phyloP scores from a whole-genome alignment of 2,888 invertebrate genomes.

The Pecten maximus region DNA sequence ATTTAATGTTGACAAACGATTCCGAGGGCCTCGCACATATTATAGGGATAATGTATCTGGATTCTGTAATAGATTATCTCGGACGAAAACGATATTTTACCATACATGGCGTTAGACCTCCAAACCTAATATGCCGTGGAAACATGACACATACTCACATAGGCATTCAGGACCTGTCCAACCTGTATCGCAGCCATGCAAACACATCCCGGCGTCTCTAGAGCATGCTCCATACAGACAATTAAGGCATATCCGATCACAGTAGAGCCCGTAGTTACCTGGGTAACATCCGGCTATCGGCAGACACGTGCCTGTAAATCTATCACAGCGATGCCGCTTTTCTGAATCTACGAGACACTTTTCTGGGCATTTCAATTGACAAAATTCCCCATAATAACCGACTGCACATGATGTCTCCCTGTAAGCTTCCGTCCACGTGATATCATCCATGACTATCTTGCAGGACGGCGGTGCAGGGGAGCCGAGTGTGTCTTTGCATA shows the following conservation, averaged over 20 bases:
- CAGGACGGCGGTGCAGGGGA: background rate
- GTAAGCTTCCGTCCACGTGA: constrained; percentile 21
- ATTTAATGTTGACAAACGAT: background rate
- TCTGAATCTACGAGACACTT: background rate
- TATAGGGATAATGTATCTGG: no score
- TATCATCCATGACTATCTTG: background rate
- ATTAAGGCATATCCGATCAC: constrained; percentile 22
- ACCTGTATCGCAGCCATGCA: background rate
- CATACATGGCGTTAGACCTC: no score
- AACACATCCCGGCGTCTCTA: background rate
- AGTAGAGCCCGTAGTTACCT: background rate
- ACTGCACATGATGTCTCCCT: background rate
- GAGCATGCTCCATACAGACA: background rate
- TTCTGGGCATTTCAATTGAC: background rate
- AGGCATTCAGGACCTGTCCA: background rate
- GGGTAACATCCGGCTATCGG: constrained; percentile 4
- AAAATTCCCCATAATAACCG: background rate
- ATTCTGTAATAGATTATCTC: no score
- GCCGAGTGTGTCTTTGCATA: background rate
- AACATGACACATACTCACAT: background rate
- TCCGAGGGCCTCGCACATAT: no score
- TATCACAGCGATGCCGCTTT: constrained; percentile 7
- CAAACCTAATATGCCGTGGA: no score
- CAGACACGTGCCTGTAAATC: background rate
- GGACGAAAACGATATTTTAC: no score